These are phyloP conservation scores for Incurvaria masculella DNA, from an alignment of 2,888 invertebrate genomes.

Conservation along the genomic window DNA sequence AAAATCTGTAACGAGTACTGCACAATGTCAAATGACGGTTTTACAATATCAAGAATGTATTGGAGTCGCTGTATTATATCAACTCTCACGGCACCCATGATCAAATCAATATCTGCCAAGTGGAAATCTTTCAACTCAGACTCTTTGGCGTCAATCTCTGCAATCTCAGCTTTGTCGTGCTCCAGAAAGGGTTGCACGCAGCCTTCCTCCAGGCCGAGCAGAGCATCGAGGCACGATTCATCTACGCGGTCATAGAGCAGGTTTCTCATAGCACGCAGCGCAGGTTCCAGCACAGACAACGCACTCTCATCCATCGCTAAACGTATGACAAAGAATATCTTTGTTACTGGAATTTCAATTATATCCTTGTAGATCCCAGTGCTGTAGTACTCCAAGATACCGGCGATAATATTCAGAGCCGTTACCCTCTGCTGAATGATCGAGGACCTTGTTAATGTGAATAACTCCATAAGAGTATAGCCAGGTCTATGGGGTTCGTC, in stretches of 20 bases:
- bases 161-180: slow-evolving; percentile 50
- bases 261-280: slow-evolving; percentile 70
- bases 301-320: slow-evolving; percentile 85
- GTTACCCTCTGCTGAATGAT: slow-evolving; percentile 81
- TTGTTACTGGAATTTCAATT: slow-evolving; percentile 72
- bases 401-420: slow-evolving; percentile 76
- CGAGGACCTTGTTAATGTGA: slow-evolving; percentile 73
- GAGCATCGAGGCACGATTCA: slow-evolving; percentile 70
- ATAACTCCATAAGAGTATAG: slow-evolving; percentile 85
- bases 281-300: slow-evolving; percentile 68
- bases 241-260: slow-evolving; percentile 75
- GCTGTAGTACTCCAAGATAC: slow-evolving; percentile 68
- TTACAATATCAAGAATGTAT: slow-evolving; percentile 70
- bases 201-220: slow-evolving; percentile 64
- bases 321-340: slow-evolving; percentile 75
- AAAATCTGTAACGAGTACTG: slow-evolving; percentile 75
- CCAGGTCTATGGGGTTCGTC: slow-evolving; percentile 90
- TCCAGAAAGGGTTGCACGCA: slow-evolving; percentile 59
- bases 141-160: slow-evolving; percentile 52
- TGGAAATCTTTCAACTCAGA: slow-evolving; percentile 81
- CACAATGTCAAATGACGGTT: slow-evolving; percentile 69
- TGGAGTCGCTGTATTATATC: slow-evolving; percentile 72
- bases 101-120: slow-evolving; percentile 77
- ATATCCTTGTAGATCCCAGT: slow-evolving; percentile 75
- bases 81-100: slow-evolving; percentile 69